Evolutionary conservation across 2,888 invertebrate genomes (phyloP), one percentile per base, ranked within the genome.

Genomic region (Polietes domitor): DNA sequence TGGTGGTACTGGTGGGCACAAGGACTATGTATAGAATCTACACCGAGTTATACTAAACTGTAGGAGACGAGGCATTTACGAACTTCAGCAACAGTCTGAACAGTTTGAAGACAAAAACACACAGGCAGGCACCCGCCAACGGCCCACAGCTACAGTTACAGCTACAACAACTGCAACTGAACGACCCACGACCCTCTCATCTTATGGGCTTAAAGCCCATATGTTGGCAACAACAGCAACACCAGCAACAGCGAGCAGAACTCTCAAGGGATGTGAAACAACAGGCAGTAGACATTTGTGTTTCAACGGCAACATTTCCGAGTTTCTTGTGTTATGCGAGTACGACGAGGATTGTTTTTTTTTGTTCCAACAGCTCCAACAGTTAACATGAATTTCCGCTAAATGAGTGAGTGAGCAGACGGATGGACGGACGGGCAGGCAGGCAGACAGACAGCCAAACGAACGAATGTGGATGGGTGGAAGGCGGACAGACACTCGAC

Each of bases 271-370:
- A 81, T 78, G 77, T 83, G 78, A 82, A 85, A 82, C 82, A 85
- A 83, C 85, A 85, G 83, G 83, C 85, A 87, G 85, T 85, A 85
- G 83, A 90, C 91, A 90, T 89, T 87, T 90, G 76, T 90, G 89
- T 90, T 90, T 91, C 90, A 90, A 90, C 90, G 90, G 89, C 90
- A 91, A 90, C 91, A 90, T 91, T 90, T 90, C 90, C 90, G 91
- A 89, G 84, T 90, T 89, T 89, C 88, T 86, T 77, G 82, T 85
- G 81, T 68, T 68, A 24, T 24, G 61, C 28, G 24, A 43, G 41
- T 68, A 15, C 24, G 50, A n/a, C 19, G 37, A n/a, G n/a, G n/a
- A 58, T 53, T 65, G 17, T 61, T 68, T 19, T 19, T 63, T 37
- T 32, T 37, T 21, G 87, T 86, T 87, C 80, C 82, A 37, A 3